A percentile compares a stretch with the other conserved stretches of the same genome.
Conservation (phyloP, 1,140 invertebrate genomes). For the Venustaconcha ellipsiformis region DNA sequence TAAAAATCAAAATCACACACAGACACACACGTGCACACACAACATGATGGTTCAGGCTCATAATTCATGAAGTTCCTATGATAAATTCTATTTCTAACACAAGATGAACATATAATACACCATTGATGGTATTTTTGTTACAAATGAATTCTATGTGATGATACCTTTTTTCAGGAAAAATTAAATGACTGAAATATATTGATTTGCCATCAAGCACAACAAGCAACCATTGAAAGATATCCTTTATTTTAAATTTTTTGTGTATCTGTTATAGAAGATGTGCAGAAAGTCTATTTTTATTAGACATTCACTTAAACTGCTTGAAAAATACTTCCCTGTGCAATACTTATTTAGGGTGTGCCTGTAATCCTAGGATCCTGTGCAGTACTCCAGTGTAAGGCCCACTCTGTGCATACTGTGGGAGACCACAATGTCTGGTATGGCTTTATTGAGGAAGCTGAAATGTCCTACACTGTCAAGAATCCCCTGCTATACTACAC, state of each 20-base stretch:
- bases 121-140: too few species aligned
- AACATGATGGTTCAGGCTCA: too few species aligned
- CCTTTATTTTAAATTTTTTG: not conserved
- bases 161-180: not conserved
- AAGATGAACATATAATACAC: too few species aligned
- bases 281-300: not conserved
- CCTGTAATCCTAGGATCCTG: constrained; percentile 59
- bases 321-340: too few species aligned
- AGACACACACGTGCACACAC: too few species aligned
- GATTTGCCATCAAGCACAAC: not conserved
- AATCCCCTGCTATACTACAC: constrained; percentile 62
- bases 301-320: too few species aligned
- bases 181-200: not conserved
- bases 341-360: constrained; percentile 44
- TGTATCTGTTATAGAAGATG: not conserved
- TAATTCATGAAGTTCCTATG: too few species aligned
- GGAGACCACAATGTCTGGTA: constrained; percentile 67
- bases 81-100: too few species aligned
- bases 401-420: constrained; percentile 55
- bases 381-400: constrained; percentile 60
- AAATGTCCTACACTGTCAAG: constrained; percentile 44
- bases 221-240: not conserved
- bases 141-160: not conserved
- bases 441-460: constrained; percentile 53
- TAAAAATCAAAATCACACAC: too few species aligned